Percentiles rank a stretch among this genome's conserved stretches.
These are phyloP conservation scores for Drepana arcuata DNA, from an alignment of 1,140 invertebrate genomes.

Conservation along the genomic window DNA sequence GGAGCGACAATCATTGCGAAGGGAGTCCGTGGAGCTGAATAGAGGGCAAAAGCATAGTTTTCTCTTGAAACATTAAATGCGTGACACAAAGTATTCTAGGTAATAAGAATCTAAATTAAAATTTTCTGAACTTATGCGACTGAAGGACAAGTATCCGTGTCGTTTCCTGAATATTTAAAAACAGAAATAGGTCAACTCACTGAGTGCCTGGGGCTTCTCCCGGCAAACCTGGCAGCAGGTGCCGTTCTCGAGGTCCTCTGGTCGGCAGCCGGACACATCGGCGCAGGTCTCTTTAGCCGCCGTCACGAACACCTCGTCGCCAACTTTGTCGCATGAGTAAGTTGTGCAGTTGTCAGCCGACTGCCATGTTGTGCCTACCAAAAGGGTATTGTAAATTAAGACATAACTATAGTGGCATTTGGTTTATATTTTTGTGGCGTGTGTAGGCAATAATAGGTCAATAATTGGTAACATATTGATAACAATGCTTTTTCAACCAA, in stretches of 20 bases:
- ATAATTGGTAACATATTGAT: neutral
- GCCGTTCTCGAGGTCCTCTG: constrained; percentile 70
- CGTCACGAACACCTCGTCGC: constrained; percentile 71
- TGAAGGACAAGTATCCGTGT: no score
- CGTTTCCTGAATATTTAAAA: no score
- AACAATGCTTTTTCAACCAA: no score
- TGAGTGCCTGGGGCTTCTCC: constrained; percentile 55
- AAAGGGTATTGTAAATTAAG: neutral
- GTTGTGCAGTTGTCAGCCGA: constrained; percentile 79
- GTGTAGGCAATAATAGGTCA: neutral
- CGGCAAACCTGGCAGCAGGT: constrained; percentile 80
- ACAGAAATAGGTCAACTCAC: constrained; percentile 36
- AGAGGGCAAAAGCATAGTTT: constrained; percentile 13
- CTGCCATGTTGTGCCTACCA: constrained; percentile 71
- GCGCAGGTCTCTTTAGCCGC: constrained; percentile 74
- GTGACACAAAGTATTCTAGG: no score
- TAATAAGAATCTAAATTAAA: no score
- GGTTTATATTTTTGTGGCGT: neutral
- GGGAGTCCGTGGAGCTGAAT: neutral
- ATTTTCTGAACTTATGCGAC: no score
- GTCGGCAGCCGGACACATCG: constrained; percentile 74
- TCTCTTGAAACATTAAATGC: constrained; percentile 1
- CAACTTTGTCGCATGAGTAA: constrained; percentile 69
- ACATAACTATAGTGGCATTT: neutral
- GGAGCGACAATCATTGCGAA: neutral